Percentiles rank a stretch among this genome's conserved stretches.
Evolutionary conservation across 2,797 vertebrate genomes (phyloP).

Genomic region (Chrysocyon brachyurus): DNA sequence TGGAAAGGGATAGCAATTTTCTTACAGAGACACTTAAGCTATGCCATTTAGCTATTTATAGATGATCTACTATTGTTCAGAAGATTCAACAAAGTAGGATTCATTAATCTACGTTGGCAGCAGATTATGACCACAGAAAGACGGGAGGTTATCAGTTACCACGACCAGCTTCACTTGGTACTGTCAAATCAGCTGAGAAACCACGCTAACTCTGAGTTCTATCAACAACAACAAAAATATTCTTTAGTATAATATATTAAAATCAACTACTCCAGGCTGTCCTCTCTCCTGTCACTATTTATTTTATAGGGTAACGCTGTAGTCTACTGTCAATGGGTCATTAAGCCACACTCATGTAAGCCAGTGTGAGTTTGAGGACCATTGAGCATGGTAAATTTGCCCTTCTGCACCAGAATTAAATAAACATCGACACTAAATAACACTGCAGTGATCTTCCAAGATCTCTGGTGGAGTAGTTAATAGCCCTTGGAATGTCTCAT

Average conservation of each 20-base stretch:
- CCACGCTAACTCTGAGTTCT: neutral
- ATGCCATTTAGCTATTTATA: neutral
- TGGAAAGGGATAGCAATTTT: neutral
- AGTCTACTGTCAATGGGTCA: neutral
- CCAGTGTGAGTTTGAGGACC: constrained; percentile 53
- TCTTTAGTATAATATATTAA: neutral
- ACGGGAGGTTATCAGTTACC: neutral
- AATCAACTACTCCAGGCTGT: neutral
- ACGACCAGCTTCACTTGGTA: neutral
- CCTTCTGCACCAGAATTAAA: constrained; percentile 66
- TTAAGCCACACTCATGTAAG: constrained; percentile 54
- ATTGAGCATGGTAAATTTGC: constrained; percentile 51
- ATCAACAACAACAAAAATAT: neutral
- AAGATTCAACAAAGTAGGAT: neutral
- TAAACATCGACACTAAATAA: constrained; percentile 54
- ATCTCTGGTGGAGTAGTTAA: constrained; percentile 63
- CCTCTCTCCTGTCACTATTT: neutral
- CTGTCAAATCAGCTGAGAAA: neutral
- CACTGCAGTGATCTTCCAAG: neutral
- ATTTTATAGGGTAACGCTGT: neutral
- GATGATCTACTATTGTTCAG: neutral
- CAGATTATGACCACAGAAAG: neutral
- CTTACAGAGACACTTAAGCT: neutral
- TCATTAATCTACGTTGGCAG: neutral
- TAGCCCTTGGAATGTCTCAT: constrained; percentile 59